Base-by-base conservation (phyloP, 2,888 invertebrate species). In the Camponotus fellah region DNA sequence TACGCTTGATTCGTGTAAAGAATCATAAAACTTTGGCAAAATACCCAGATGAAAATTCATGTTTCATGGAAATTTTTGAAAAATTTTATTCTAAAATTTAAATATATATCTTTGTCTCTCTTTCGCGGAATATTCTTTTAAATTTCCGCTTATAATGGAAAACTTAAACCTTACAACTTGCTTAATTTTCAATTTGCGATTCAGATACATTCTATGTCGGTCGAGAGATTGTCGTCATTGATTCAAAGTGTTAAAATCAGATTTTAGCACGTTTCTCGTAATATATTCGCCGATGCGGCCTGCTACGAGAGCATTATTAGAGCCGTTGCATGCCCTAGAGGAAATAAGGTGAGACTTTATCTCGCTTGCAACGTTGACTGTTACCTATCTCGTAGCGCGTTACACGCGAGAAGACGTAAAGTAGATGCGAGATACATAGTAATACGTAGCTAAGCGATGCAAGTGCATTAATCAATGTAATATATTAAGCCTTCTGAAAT, bases 151-250 rank as follows among this genome's bases (percentile, higher is more conserved):
- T 43, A 17, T 79, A 79, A 79, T 49, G 66, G 60, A 71, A 80
- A 71, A 71, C 60, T 60, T 21, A 60, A 62, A 60, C 26, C 66
- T 21, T 12, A 43, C 34, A 49, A 60, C 60, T 79, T 10, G 58
- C 58, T 79, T 80, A 80, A 80, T 71, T 60, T 60, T 62, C 60
- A 79, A 69, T 79, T 69, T 77, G 68, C 66, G 66, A 77, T 77
- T 77, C 77, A 68, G 77, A 77, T 68, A 26, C 56, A 68, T 77
- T 77, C 66, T 37, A 64, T 12, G 66, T 65, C 56, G 40, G 26
- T 71, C 46, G 46, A 49, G 46, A 69, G 76, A 79, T 79, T 60
- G 43, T 21, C 60, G 17, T 79, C 60, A 58, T 69, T 60, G 46
- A 79, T 69, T 79, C 79, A 71, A 71, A 71, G 46, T 71, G 71